Evolutionary conservation across 2,113 vertebrate species (phyloP).

Genomic region (Passerina amoena): DNA sequence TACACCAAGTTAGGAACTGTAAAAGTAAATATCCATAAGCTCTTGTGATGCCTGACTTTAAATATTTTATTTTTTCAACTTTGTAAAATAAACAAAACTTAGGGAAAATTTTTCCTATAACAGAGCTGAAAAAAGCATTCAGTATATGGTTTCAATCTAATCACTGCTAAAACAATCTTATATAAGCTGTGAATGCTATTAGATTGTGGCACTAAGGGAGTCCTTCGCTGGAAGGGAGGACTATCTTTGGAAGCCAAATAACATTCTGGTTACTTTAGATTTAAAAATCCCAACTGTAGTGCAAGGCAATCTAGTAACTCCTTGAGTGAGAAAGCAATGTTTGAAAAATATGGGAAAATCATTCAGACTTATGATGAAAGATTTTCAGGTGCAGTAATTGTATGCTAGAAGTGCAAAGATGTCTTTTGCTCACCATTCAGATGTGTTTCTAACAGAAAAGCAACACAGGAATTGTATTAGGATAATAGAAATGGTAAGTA

Average conservation of each 20-base stretch:
- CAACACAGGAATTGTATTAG: neutral
- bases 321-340: neutral
- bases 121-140: neutral
- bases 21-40: neutral
- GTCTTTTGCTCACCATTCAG: neutral
- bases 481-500: neutral
- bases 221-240: neutral
- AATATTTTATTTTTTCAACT: neutral
- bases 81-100: neutral
- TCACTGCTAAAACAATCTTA: neutral
- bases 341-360: neutral
- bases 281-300: neutral
- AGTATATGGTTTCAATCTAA: neutral
- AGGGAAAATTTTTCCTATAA: neutral
- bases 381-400: neutral
- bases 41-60: neutral
- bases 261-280: neutral
- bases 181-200: neutral
- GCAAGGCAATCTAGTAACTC: neutral
- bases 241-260: neutral
- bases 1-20: neutral
- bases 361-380: neutral
- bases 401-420: neutral
- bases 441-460: neutral
- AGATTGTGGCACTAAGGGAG: neutral